Conservation (phyloP, 2,797 vertebrate species). For the Halcyon smyrnensis region DNA sequence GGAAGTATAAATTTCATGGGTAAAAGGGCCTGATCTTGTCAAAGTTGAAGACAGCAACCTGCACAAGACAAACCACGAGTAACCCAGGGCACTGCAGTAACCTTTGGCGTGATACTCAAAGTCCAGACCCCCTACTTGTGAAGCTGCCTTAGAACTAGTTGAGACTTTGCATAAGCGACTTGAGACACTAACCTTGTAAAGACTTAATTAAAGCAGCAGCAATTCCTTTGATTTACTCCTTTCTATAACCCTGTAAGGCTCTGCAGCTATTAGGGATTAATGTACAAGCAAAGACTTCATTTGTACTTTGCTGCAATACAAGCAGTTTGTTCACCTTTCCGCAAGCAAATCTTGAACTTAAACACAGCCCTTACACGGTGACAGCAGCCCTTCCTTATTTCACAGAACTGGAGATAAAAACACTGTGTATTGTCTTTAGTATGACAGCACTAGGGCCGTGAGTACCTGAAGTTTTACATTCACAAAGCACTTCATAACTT, state of each 20-base stretch:
- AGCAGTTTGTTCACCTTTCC: background rate
- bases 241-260: background rate
- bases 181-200: background rate
- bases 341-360: background rate
- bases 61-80: background rate
- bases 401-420: background rate
- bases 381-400: background rate
- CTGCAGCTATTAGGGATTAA: background rate
- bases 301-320: background rate
- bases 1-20: background rate
- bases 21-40: background rate
- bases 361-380: background rate
- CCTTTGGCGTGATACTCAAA: background rate
- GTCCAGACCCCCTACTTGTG: background rate
- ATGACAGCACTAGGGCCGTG: background rate
- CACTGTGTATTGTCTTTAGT: background rate
- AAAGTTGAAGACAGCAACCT: background rate
- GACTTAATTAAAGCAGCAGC: background rate
- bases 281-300: background rate
- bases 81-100: background rate
- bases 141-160: background rate
- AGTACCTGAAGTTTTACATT: background rate
- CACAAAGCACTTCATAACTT: constrained; percentile 12
- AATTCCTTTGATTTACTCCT: background rate
- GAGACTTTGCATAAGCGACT: background rate